Percentiles rank a stretch among this genome's conserved stretches.
These are phyloP conservation scores for Temnothorax ravouxi DNA, from an alignment of 2,888 invertebrate species.

Conservation along the genomic window DNA sequence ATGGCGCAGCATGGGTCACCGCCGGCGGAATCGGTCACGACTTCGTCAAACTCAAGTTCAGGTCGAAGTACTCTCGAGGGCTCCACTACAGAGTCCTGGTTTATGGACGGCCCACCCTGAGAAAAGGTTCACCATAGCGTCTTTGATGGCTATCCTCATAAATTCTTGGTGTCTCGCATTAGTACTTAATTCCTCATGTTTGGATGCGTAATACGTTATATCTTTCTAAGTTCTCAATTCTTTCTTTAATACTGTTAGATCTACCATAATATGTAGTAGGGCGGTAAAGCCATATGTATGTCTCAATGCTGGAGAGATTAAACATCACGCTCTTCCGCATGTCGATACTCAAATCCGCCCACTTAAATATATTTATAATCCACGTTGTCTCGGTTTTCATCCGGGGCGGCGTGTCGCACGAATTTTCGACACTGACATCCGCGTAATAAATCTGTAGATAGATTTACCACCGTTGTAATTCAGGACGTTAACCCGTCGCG, in stretches of 20 bases:
- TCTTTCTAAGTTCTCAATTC: not conserved
- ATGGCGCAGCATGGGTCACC: constrained; percentile 73
- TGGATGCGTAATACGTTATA: not conserved
- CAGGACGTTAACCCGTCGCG: constrained; percentile 51
- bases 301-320: not conserved
- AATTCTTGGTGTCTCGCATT: not conserved
- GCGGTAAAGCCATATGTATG: not conserved
- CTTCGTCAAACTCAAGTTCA: constrained; percentile 74
- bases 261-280: not conserved
- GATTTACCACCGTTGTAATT: constrained; percentile 33
- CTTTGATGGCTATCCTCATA: not conserved
- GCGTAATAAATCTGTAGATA: constrained; percentile 28
- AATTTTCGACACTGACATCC: constrained; percentile 27
- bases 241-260: not conserved
- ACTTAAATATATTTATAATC: constrained; percentile 18
- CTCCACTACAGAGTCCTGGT: constrained; percentile 75
- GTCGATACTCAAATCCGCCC: not conserved
- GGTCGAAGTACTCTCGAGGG: constrained; percentile 72
- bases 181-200: not conserved
- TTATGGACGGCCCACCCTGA: constrained; percentile 69
- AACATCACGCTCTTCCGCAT: not conserved
- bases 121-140: not conserved
- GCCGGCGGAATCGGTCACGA: constrained; percentile 75
- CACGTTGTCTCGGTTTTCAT: not conserved
- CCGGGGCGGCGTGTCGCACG: not conserved